phyloP scores from a whole-genome alignment of 2,113 vertebrate species.

The Saguinus midas region DNA sequence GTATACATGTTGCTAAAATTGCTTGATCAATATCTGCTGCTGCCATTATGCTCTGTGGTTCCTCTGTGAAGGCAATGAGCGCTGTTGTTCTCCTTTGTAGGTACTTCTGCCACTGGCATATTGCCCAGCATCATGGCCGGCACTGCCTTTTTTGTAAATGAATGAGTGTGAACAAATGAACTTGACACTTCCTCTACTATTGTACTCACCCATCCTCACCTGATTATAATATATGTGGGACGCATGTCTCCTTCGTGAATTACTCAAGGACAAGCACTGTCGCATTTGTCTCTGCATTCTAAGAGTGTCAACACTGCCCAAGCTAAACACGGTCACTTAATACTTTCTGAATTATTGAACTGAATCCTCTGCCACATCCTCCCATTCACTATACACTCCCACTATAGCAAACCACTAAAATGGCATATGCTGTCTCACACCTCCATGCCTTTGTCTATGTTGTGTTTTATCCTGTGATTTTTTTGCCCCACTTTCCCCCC shows the following conservation, averaged over 20 bases:
- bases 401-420: background rate
- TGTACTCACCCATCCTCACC: background rate
- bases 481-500: background rate
- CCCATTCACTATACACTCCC: background rate
- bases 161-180: background rate
- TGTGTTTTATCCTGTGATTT: background rate
- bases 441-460: no score
- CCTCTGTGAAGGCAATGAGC: rapidly evolving
- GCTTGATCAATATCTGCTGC: background rate
- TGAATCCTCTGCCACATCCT: background rate
- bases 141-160: background rate
- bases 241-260: background rate
- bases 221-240: background rate
- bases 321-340: background rate
- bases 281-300: background rate
- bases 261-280: background rate
- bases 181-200: no score
- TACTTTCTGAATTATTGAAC: background rate
- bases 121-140: background rate
- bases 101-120: background rate
- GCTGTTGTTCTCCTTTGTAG: background rate
- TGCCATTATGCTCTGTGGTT: background rate
- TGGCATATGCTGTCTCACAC: no score
- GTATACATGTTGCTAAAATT: background rate
- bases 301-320: background rate